These are phyloP conservation scores for Pheosia gnoma DNA, from an alignment of 2,888 invertebrate species.

Conservation along the genomic window DNA sequence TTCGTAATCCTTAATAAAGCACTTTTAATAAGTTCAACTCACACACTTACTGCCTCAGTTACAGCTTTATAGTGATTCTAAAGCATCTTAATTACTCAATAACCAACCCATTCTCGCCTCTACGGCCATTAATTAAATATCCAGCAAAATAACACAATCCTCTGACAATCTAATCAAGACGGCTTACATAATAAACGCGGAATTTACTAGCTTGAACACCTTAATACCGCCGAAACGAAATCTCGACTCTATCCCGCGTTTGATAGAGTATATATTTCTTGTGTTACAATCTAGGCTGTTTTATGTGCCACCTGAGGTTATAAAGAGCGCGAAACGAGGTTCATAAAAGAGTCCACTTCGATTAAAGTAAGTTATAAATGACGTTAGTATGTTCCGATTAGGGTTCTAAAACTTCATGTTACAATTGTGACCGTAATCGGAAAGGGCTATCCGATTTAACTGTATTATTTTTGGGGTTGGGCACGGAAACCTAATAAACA, in stretches of 20 bases:
- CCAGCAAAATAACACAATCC: slow-evolving; percentile 43
- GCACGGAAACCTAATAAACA: no score
- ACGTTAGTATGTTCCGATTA: slow-evolving; percentile 46
- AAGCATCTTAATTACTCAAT: slow-evolving; percentile 8
- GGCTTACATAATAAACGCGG: slow-evolving; percentile 47
- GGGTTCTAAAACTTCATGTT: slow-evolving; percentile 34
- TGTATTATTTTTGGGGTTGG: slow-evolving; percentile 33
- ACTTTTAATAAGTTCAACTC: neutral
- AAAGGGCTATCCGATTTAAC: slow-evolving; percentile 9
- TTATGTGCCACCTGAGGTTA: slow-evolving; percentile 47
- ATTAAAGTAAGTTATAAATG: slow-evolving; percentile 59
- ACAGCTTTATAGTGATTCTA: slow-evolving; percentile 8
- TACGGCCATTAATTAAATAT: slow-evolving; percentile 44
- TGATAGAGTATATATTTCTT: slow-evolving; percentile 27
- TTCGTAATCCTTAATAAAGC: neutral
- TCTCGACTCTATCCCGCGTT: slow-evolving; percentile 16
- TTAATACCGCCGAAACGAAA: slow-evolving; percentile 13
- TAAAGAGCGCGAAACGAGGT: slow-evolving; percentile 54
- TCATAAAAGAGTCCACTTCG: slow-evolving; percentile 51
- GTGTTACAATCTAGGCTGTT: slow-evolving; percentile 26
- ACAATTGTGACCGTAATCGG: slow-evolving; percentile 31
- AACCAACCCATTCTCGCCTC: slow-evolving; percentile 26
- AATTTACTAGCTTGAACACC: slow-evolving; percentile 39
- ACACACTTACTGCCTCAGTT: neutral
- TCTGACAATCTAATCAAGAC: slow-evolving; percentile 48